These are phyloP conservation scores for Cheilosia urbana DNA, from an alignment of 2,888 invertebrate genomes.

Conservation along the genomic window DNA sequence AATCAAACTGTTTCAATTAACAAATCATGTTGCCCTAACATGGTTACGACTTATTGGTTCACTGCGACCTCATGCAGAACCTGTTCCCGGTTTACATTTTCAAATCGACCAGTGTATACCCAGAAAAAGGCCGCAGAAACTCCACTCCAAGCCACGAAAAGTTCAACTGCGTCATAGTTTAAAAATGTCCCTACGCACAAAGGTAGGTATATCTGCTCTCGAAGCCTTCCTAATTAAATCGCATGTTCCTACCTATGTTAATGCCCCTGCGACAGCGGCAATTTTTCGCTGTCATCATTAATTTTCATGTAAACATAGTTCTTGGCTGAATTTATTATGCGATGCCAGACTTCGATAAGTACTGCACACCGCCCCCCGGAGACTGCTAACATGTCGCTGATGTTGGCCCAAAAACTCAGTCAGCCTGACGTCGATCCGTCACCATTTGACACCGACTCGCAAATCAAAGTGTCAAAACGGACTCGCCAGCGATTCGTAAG, in stretches of 20 bases:
- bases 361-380: background rate
- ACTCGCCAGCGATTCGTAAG: constrained; percentile 54
- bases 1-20: constrained; percentile 53
- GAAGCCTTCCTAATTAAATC: constrained; percentile 31
- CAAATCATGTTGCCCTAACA: constrained; percentile 38
- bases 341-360: constrained; percentile 46
- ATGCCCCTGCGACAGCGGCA: constrained; percentile 9
- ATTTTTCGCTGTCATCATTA: constrained; percentile 38
- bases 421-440: constrained; percentile 60
- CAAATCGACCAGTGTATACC: background rate
- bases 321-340: constrained; percentile 31
- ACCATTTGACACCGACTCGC: constrained; percentile 66
- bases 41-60: too few species aligned
- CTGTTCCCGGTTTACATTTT: constrained; percentile 3
- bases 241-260: constrained; percentile 8
- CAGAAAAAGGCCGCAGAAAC: too few species aligned
- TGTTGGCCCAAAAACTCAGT: constrained; percentile 20
- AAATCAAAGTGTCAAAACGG: constrained; percentile 70
- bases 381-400: background rate
- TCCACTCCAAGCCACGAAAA: background rate
- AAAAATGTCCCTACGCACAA: background rate
- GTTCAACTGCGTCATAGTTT: background rate
- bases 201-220: background rate
- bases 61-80: background rate
- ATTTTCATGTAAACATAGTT: constrained; percentile 51